phyloP scores from a whole-genome alignment of 2,113 vertebrate species.

The Microcebus lehilahytsara region DNA sequence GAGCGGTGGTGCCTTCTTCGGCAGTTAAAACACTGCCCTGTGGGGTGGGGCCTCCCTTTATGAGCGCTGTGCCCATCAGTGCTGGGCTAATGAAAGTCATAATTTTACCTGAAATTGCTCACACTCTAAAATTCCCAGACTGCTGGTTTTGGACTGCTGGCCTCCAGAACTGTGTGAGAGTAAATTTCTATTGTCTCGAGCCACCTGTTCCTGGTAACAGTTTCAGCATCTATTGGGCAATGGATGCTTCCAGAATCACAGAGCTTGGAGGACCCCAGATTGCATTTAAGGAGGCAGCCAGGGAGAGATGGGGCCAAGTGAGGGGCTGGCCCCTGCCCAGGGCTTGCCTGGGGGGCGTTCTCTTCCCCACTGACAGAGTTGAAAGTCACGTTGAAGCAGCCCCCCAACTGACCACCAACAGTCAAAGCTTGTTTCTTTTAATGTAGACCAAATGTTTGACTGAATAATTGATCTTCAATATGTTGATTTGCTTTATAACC shows the following conservation, averaged over 20 bases:
- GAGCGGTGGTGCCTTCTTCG: not conserved
- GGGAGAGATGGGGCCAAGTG: fast-evolving
- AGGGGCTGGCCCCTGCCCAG: not conserved
- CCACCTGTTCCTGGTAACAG: fast-evolving
- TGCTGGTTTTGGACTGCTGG: not conserved
- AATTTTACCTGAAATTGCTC: not conserved
- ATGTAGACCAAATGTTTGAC: not conserved
- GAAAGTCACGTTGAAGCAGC: not conserved
- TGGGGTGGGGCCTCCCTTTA: no score
- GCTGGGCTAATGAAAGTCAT: not conserved
- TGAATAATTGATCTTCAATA: not conserved
- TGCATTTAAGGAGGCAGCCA: not conserved
- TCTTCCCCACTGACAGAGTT: fast-evolving
- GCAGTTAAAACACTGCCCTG: not conserved
- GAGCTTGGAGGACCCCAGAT: fast-evolving
- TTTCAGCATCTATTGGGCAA: no score
- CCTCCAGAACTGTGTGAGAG: not conserved
- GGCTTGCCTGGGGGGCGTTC: fast-evolving
- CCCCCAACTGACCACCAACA: fast-evolving
- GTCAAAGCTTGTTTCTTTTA: no score
- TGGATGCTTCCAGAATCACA: fast-evolving
- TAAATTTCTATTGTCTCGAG: no score
- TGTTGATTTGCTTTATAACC: not conserved
- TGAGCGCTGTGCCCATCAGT: not conserved
- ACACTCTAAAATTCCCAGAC: no score